Conservation (phyloP, 2,113 vertebrate species). For the Solea solea region DNA sequence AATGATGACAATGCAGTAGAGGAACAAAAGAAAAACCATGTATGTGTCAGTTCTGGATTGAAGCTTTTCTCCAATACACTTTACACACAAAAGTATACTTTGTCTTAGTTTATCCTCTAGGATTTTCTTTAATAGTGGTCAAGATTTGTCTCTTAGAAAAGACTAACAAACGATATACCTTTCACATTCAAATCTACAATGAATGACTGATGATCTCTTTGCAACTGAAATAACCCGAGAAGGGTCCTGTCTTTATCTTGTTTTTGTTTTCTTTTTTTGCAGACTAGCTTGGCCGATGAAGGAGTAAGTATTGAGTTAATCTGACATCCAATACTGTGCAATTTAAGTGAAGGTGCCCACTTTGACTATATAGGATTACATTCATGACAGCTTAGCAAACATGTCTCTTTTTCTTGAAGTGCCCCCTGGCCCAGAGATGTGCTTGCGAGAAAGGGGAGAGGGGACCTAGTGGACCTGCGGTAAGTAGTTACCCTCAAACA, state of each 20-base stretch:
- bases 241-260: neutral
- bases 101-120: neutral
- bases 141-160: too few species aligned
- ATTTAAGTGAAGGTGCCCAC: neutral
- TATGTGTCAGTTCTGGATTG: conserved; percentile 16
- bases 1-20: conserved; percentile 44
- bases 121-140: conserved; percentile 8
- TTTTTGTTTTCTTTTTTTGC: conserved; percentile 62
- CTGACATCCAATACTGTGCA: conserved; percentile 14
- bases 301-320: conserved; percentile 78
- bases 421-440: conserved; percentile 83
- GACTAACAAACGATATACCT: neutral
- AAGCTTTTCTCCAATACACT: neutral
- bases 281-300: conserved; percentile 87
- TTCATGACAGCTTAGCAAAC: conserved; percentile 22
- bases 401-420: conserved; percentile 78
- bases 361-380: conserved; percentile 8
- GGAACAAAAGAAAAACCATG: conserved; percentile 43
- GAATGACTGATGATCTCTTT: too few species aligned
- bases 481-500: conserved; percentile 79
- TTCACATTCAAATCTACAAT: neutral
- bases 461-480: conserved; percentile 84
- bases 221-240: too few species aligned
- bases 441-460: conserved; percentile 90
- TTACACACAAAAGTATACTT: conserved; percentile 14